These are phyloP conservation scores for Wasmannia auropunctata DNA, from an alignment of 1,140 invertebrate species.

Conservation along the genomic window DNA sequence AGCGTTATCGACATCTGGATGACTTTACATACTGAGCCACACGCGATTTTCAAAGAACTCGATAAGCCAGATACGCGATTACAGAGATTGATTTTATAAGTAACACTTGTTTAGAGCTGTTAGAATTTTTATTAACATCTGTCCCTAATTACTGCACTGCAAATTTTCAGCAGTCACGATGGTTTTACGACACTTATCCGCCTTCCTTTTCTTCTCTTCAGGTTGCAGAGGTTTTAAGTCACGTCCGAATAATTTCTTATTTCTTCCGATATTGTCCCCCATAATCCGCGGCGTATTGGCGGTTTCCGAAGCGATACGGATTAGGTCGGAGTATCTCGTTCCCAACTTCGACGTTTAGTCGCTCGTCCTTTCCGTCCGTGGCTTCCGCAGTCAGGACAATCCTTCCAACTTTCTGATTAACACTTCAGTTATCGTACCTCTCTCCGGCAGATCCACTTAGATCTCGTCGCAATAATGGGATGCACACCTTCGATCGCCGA, in stretches of 20 bases:
- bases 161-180: neutral
- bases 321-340: conserved; percentile 50
- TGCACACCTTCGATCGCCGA: neutral
- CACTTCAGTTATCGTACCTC: conserved; percentile 7
- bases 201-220: neutral
- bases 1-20: conserved; percentile 34
- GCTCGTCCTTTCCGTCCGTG: conserved; percentile 1
- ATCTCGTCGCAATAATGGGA: conserved; percentile 7
- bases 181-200: neutral
- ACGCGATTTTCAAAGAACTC: conserved; percentile 5
- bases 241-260: conserved; percentile 20
- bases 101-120: neutral
- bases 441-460: conserved; percentile 5
- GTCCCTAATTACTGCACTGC: neutral
- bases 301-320: conserved; percentile 44
- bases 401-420: conserved; percentile 49
- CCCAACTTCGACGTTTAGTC: conserved; percentile 51
- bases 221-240: neutral
- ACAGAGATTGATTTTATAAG: conserved; percentile 10
- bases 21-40: neutral
- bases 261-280: neutral
- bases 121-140: neutral
- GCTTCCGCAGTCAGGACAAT: conserved; percentile 21
- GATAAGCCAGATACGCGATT: conserved; percentile 23
- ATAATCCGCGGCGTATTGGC: conserved; percentile 36